Percentiles rank a stretch among this genome's conserved stretches.
These are phyloP conservation scores for Aplysia californica DNA, from an alignment of 1,140 invertebrate genomes.

Conservation along the genomic window DNA sequence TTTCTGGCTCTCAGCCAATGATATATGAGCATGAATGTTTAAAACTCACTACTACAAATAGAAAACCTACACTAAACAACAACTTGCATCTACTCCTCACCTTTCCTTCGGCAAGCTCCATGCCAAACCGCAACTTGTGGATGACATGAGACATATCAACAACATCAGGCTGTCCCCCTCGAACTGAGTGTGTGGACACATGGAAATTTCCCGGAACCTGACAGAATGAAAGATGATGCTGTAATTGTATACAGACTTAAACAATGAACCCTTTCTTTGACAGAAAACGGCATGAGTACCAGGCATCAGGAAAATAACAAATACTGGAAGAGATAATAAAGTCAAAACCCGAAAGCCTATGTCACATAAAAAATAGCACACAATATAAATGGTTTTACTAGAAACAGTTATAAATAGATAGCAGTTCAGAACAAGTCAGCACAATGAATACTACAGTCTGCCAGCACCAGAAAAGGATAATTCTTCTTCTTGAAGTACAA, in stretches of 20 bases:
- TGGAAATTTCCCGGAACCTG: slow-evolving; percentile 76
- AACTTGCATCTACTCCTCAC: too few relatives aligned
- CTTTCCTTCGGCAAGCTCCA: slow-evolving; percentile 53
- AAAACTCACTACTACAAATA: too few relatives aligned
- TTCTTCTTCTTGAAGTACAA: not conserved
- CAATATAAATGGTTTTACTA: too few relatives aligned
- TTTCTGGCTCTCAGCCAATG: too few relatives aligned
- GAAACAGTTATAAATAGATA: too few relatives aligned
- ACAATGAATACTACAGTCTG: not conserved
- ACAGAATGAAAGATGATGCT: not conserved
- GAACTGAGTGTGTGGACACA: slow-evolving; percentile 74
- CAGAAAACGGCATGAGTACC: not conserved
- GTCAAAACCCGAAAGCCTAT: too few relatives aligned
- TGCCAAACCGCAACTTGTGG: slow-evolving; percentile 73
- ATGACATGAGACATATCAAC: slow-evolving; percentile 75
- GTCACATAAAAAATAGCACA: too few relatives aligned
- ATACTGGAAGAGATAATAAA: too few relatives aligned
- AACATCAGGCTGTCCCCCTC: slow-evolving; percentile 69
- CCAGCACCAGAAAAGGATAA: not conserved
- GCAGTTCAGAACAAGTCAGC: too few relatives aligned
- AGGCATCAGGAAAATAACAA: not conserved
- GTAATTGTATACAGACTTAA: not conserved
- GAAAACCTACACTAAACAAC: too few relatives aligned
- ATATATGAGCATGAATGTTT: too few relatives aligned
- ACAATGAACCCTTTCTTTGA: not conserved